Evolutionary conservation across 2,113 vertebrate species (phyloP).

Genomic region (Sula dactylatra): DNA sequence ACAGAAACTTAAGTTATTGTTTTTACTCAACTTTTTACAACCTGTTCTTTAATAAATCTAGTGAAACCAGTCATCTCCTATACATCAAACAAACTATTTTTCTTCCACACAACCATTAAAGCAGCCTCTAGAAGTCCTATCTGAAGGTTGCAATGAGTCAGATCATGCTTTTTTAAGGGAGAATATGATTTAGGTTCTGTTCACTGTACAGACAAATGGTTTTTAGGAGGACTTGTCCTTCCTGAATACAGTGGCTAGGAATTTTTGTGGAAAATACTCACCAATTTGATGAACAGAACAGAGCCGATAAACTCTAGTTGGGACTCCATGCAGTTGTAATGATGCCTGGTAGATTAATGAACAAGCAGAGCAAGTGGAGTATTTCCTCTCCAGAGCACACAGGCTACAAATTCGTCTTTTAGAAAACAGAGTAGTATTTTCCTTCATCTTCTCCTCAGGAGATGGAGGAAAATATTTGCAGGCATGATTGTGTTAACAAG

Average conservation of each 20-base stretch:
- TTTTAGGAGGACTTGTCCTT: neutral
- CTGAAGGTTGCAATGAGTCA: neutral
- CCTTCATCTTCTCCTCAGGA: neutral
- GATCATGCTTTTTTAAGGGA: neutral
- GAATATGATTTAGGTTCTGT: neutral
- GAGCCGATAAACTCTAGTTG: neutral
- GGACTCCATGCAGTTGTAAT: neutral
- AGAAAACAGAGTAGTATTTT: neutral
- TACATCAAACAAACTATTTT: neutral
- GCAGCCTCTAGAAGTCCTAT: neutral
- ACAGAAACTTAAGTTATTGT: neutral
- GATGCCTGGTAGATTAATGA: neutral
- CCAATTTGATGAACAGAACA: neutral
- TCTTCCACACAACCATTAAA: neutral
- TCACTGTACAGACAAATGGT: neutral
- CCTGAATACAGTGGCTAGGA: neutral
- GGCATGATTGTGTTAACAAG: neutral
- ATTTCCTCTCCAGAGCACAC: accelerated
- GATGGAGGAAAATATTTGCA: neutral
- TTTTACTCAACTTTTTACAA: neutral
- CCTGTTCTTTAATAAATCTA: neutral
- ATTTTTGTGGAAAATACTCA: neutral
- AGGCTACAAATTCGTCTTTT: neutral
- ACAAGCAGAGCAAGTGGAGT: neutral
- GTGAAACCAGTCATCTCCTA: neutral